Conservation (phyloP, 2,113 vertebrate genomes). For the Gymnobelideus leadbeateri region DNA sequence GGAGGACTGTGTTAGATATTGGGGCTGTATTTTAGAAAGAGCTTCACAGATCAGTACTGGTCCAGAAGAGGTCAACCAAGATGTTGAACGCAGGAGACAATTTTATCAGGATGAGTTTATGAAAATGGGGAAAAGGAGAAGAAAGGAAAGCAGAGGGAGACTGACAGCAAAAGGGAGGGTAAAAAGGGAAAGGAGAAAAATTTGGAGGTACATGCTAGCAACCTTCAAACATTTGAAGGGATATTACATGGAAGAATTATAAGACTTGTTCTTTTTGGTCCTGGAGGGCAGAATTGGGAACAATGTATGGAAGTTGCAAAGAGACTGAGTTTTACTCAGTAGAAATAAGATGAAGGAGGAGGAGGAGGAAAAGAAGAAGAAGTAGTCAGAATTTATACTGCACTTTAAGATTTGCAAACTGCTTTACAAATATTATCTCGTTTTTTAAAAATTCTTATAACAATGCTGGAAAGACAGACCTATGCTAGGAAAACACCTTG, state of each 20-base stretch:
- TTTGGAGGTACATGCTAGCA: not conserved
- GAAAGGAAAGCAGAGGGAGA: not conserved
- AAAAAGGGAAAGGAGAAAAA: not conserved
- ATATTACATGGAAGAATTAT: not conserved
- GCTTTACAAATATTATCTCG: not conserved
- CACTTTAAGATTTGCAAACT: not conserved
- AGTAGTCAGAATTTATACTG: not conserved
- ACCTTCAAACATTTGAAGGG: not conserved
- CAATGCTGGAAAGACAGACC: not conserved
- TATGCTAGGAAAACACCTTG: not conserved
- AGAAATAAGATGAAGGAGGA: too few relatives aligned
- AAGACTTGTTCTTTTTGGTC: not conserved
- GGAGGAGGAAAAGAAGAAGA: too few relatives aligned
- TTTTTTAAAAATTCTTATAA: not conserved
- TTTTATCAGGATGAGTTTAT: not conserved
- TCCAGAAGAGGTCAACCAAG: not conserved
- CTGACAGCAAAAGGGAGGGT: not conserved
- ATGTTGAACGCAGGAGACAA: not conserved
- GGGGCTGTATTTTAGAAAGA: not conserved
- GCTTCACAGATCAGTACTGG: not conserved
- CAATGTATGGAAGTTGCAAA: not conserved
- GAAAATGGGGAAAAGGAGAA: not conserved
- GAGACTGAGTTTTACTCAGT: not conserved
- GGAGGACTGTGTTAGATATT: not conserved
- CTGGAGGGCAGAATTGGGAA: not conserved